phyloP scores from a whole-genome alignment of 2,797 vertebrate genomes.

The Rhadinocentrus ornatus region DNA sequence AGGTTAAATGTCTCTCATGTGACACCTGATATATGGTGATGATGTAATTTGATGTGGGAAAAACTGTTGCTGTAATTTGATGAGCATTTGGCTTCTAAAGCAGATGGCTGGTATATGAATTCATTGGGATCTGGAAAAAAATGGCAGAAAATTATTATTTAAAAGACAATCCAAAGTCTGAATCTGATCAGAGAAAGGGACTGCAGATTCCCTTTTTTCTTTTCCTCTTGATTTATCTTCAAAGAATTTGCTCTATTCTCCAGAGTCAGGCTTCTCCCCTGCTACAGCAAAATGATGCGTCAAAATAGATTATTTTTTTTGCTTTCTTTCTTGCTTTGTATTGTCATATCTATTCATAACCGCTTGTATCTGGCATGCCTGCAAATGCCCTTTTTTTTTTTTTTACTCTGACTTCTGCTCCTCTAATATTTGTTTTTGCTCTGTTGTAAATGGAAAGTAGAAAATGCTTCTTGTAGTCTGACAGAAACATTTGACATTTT shows the following conservation, averaged over 20 bases:
- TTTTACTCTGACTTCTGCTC: constrained; percentile 52
- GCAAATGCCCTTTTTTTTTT: constrained; percentile 23
- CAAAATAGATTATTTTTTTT: constrained; percentile 59
- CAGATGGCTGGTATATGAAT: not conserved
- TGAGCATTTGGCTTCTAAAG: constrained; percentile 1
- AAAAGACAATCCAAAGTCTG: constrained; percentile 1
- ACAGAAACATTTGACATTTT: constrained; percentile 65
- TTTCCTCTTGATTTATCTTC: constrained; percentile 64
- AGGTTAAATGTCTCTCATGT: constrained; percentile 22
- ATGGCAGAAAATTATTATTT: not conserved
- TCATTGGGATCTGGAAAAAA: not conserved
- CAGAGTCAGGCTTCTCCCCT: constrained; percentile 54
- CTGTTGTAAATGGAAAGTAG: constrained; percentile 32
- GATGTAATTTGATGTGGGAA: constrained; percentile 4
- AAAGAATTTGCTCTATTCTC: constrained; percentile 61
- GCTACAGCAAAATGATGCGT: constrained; percentile 58
- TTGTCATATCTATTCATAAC: constrained; percentile 76
- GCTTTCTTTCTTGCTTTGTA: constrained; percentile 48
- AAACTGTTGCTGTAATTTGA: constrained; percentile 3
- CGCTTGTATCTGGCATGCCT: constrained; percentile 51
- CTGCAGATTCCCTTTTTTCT: constrained; percentile 28
- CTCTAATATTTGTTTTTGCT: constrained; percentile 53
- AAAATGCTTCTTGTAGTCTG: constrained; percentile 41
- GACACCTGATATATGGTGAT: constrained; percentile 16
- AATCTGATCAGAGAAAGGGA: constrained; percentile 37